Percentiles rank a stretch among this genome's conserved stretches.
phyloP scores from a whole-genome alignment of 2,888 invertebrate genomes.

The Hyposoter didymator region DNA sequence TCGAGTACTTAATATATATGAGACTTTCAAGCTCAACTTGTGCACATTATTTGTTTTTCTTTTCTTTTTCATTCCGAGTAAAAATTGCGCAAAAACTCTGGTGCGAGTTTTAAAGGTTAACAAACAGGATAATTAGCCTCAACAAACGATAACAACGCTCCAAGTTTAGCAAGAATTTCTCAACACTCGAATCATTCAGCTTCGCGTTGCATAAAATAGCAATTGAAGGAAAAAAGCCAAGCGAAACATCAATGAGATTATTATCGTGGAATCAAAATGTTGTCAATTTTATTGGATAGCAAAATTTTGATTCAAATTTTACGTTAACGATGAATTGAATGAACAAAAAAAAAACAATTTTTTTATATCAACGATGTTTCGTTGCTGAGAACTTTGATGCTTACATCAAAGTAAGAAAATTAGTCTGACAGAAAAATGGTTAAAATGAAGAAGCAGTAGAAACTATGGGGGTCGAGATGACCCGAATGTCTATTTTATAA shows the following conservation, averaged over 20 bases:
- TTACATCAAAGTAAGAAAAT: neutral
- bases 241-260: neutral
- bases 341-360: neutral
- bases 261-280: no score
- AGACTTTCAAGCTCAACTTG: constrained; percentile 18
- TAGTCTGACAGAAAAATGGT: neutral
- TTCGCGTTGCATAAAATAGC: neutral
- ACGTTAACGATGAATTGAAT: neutral
- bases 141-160: neutral
- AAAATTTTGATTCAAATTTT: neutral
- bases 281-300: neutral
- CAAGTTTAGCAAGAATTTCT: neutral
- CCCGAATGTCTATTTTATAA: constrained; percentile 5
- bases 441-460: neutral
- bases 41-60: neutral
- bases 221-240: neutral
- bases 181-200: neutral
- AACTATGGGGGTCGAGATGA: neutral
- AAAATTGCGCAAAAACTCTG: neutral
- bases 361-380: neutral
- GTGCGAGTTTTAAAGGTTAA: neutral
- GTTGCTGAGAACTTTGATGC: no score
- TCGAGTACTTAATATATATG: constrained; percentile 32
- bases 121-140: neutral
- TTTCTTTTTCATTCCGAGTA: neutral